phyloP scores from a whole-genome alignment of 2,797 vertebrate genomes.

The Etheostoma perlongum region DNA sequence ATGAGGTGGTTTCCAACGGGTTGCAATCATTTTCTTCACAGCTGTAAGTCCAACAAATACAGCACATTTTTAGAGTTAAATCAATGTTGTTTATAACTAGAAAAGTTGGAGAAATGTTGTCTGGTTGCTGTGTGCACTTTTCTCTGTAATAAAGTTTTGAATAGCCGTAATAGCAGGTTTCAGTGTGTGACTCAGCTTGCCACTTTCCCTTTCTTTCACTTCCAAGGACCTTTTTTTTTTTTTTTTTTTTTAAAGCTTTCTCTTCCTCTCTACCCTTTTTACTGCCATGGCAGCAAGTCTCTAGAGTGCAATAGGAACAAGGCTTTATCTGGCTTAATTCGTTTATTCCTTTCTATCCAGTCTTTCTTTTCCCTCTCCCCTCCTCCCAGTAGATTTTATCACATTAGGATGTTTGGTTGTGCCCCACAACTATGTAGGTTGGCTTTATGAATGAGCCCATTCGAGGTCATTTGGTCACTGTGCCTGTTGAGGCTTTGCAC shows the following conservation, averaged over 20 bases:
- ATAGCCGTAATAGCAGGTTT: conserved; percentile 18
- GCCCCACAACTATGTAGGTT: conserved; percentile 41
- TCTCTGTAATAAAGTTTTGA: conserved; percentile 19
- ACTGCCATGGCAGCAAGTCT: conserved; percentile 56
- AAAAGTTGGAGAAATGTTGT: conserved; percentile 15
- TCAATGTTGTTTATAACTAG: conserved; percentile 10
- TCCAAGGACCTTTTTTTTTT: conserved; percentile 12
- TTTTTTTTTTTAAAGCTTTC: conserved; percentile 12
- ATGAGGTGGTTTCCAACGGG: too few species aligned
- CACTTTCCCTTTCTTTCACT: conserved; percentile 37
- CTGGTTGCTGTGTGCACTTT: not conserved
- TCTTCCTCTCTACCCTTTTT: conserved; percentile 35
- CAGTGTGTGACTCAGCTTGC: conserved; percentile 31
- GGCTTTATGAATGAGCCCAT: conserved; percentile 67
- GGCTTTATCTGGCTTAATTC: conserved; percentile 80
- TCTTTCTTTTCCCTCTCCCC: conserved; percentile 10
- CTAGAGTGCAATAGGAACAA: conserved; percentile 70
- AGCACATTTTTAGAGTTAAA: not conserved
- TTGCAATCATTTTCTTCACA: too few species aligned
- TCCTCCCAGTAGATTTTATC: conserved; percentile 71
- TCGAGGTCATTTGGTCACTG: conserved; percentile 74
- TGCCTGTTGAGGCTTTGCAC: conserved; percentile 52
- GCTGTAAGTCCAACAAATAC: too few species aligned
- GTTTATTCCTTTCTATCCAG: conserved; percentile 76
- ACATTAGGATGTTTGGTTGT: conserved; percentile 54